Evolutionary conservation across 2,888 invertebrate genomes (phyloP), one percentile per base, ranked within the genome.

Genomic region (Ichneumon xanthorius): DNA sequence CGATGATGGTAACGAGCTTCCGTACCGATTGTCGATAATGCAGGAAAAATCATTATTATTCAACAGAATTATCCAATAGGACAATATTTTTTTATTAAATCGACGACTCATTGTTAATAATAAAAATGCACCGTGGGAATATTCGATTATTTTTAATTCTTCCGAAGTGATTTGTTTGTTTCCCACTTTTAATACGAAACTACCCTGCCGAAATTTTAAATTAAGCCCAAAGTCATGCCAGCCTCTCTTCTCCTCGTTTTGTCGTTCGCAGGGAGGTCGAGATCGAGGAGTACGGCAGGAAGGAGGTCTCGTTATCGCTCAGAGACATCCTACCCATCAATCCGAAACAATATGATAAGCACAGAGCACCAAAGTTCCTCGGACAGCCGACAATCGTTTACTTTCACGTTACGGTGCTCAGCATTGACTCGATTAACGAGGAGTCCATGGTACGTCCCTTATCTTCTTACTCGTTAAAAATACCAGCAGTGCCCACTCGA

Each of bases 341-440:
- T 91, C 96, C 97, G 53, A 98, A 98, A 94, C 96, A 97, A 87
- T 98, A 98, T 92, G 98, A 98, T 93, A 98, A 98, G 95, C 98
- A 98, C 94, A 95, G 97, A 85, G 97, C 98, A 0, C 98, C 98
- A 0, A 98, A 98, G 94, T 95, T 96, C 77, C 95, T 97, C 90
- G 98, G 97, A 0, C 97, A 98, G 93, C 97, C 98, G 3, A 98
- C 98, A 0, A 95, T 97, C 67, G 98, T 98, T 55, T 98, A 98
- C 93, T 98, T 98, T 92, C 98, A 98, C 92, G 98, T 98, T 72
- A 98, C 98, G 9, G 98, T 98, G 1, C 95, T 98, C 84, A 98
- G 98, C 70, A 94, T 98, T 89, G 98, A 98, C 94, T 98, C 98
- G n/a, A 98, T 99, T 88, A 98, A 98, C 92, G 99, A 98, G 93